Evolutionary conservation across 2,797 vertebrate genomes (phyloP).

Genomic region (Netta rufina): DNA sequence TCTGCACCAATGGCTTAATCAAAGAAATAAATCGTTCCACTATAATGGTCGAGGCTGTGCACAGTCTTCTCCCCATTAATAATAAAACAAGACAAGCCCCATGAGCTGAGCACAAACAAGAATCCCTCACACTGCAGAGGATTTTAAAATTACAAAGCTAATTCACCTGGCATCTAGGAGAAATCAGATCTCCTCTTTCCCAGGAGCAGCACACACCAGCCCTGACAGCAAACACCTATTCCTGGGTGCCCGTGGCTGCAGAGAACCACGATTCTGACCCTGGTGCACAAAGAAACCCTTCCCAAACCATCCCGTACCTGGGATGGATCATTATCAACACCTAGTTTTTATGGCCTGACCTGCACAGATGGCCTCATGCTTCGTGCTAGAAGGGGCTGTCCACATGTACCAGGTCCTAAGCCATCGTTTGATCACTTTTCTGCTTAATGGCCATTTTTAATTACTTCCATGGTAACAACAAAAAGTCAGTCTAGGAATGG

Average conservation of each 20-base stretch:
- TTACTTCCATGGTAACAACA: conserved; percentile 8
- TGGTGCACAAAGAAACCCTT: neutral
- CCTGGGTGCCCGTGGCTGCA: neutral
- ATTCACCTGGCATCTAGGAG: neutral
- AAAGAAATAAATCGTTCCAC: neutral
- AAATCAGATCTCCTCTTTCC: neutral
- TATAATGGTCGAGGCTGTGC: neutral
- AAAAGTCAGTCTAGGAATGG: neutral
- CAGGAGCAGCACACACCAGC: neutral
- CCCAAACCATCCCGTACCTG: neutral
- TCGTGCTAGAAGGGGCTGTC: fast-evolving
- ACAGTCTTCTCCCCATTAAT: neutral
- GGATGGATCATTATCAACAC: neutral
- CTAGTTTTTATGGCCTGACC: fast-evolving
- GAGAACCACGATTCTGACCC: neutral
- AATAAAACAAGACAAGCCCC: neutral
- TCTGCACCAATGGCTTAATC: neutral
- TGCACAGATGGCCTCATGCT: neutral
- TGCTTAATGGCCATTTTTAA: conserved; percentile 47
- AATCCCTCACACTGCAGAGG: neutral
- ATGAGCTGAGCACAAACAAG: neutral
- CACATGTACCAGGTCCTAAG: neutral
- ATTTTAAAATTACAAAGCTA: neutral
- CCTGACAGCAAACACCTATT: neutral
- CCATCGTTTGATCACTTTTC: neutral